Evolutionary conservation across 1,140 invertebrate species (phyloP).

Genomic region (Macrostomum lignano): DNA sequence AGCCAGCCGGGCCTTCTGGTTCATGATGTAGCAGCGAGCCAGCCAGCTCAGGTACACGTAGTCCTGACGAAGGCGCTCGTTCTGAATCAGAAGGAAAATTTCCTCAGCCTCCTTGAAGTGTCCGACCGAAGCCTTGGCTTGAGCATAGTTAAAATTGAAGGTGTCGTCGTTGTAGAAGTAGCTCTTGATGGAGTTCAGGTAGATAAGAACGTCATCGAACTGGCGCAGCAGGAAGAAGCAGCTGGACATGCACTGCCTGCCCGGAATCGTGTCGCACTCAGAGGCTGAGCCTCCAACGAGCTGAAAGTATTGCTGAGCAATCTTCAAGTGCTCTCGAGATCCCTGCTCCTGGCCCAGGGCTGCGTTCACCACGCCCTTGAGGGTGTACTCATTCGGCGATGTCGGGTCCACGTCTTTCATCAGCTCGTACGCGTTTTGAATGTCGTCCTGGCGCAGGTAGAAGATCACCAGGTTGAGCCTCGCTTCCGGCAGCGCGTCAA

Average conservation of each 20-base stretch:
- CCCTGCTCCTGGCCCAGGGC: constrained; percentile 62
- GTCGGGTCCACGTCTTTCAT: constrained; percentile 71
- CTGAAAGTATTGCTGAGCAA: constrained; percentile 80
- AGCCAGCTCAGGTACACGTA: constrained; percentile 62
- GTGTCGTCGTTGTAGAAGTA: constrained; percentile 79
- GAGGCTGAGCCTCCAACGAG: constrained; percentile 71
- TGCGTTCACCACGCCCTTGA: constrained; percentile 80
- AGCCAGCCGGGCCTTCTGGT: constrained; percentile 51
- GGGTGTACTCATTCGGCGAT: constrained; percentile 73
- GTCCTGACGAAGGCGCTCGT: constrained; percentile 47
- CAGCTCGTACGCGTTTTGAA: constrained; percentile 56
- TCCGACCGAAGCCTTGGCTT: constrained; percentile 62
- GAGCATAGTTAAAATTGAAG: constrained; percentile 89
- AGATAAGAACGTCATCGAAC: constrained; percentile 79
- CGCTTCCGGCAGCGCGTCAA: constrained; percentile 84
- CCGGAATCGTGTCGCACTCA: constrained; percentile 51
- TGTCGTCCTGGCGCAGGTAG: constrained; percentile 53
- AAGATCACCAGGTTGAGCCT: constrained; percentile 79
- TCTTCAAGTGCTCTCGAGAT: constrained; percentile 57
- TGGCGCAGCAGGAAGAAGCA: constrained; percentile 70
- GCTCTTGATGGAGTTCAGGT: constrained; percentile 76
- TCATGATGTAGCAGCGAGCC: constrained; percentile 43
- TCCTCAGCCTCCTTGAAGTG: constrained; percentile 83
- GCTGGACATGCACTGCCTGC: constrained; percentile 82
- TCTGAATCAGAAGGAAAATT: constrained; percentile 36